Base-by-base conservation (phyloP, 2,113 vertebrate species). In the Orientallactaga bullata region DNA sequence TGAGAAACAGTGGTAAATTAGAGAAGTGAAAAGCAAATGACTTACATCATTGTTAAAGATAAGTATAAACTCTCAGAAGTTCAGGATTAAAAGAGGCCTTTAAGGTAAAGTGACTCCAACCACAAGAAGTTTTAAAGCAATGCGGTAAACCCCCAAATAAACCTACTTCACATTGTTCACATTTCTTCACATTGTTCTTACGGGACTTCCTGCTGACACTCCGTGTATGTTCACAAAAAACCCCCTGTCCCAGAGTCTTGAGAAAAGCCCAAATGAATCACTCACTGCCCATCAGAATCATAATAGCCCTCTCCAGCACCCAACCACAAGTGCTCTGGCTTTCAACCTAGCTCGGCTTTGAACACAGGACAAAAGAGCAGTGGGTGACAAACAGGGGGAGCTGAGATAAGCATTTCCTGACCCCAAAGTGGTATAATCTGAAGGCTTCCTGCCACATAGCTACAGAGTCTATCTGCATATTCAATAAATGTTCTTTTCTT, bases 401-500 rank as follows among this genome's bases (percentile, higher is more conserved):
- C 80, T 0, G 32, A 94, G 87, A n/a, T 8, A 73, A 21, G 2
- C 37, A 47, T 65, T 95, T 97, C 96, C 97, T 95, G 89, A 51
- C 63, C 74, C n/a, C 13, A 42, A 23, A 4, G 42, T 55, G 90
- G 71, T 68, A 79, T 85, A 69, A 94, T 82, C 93, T 84, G 74
- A 35, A 86, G 71, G 73, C 90, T 97, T 96, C 96, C 96, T 94
- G 91, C 88, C 61, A 2, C 69, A 24, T 17, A 78, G 90, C 94
- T 91, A 58, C 84, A 95, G 47, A 51, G 10, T 55, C 69, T 63
- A 47, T 61, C 16, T 30, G 7, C 32, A 15, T 32, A 26, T 77
- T 94, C 35, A 35, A 11, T 81, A 81, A 23, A 60, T 30, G 35
- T 28, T 87, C 32, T 91, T 42, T n/a, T n/a, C n/a, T n/a, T n/a